Percentiles rank a stretch among this genome's conserved stretches.
Evolutionary conservation across 64 coral and sea anemone species (phyloP).

Genomic region (Orbicella faveolata): DNA sequence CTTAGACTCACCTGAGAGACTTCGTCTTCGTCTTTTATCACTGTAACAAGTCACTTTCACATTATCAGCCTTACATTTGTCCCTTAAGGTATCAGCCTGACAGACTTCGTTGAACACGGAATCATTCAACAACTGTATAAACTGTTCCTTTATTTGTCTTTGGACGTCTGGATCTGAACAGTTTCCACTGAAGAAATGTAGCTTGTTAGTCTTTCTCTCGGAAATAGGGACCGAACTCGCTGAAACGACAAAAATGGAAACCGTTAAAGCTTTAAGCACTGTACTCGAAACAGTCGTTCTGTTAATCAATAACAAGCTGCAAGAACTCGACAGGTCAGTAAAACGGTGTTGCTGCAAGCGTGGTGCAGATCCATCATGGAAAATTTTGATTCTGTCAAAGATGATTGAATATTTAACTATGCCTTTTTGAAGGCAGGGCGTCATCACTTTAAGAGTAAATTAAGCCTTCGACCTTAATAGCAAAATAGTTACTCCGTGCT

Average conservation of each 20-base stretch:
- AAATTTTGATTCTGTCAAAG: no score
- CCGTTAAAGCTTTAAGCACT: not conserved
- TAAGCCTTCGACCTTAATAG: no score
- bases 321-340: no score
- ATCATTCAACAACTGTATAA: conserved; percentile 52
- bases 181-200: conserved; percentile 60
- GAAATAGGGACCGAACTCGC: not conserved
- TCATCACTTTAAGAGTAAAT: no score
- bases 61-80: conserved; percentile 62
- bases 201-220: conserved; percentile 24
- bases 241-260: not conserved
- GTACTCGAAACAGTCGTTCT: no score
- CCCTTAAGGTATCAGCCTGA: conserved; percentile 14
- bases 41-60: conserved; percentile 25
- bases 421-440: no score
- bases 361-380: no score
- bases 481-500: no score
- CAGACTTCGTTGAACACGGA: conserved; percentile 56
- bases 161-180: conserved; percentile 30
- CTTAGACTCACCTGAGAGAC: not conserved
- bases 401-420: no score
- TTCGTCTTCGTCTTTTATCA: not conserved
- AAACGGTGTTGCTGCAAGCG: no score
- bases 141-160: conserved; percentile 62
- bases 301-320: no score